phyloP scores from a whole-genome alignment of 2,888 invertebrate species.

The Autographa gamma region DNA sequence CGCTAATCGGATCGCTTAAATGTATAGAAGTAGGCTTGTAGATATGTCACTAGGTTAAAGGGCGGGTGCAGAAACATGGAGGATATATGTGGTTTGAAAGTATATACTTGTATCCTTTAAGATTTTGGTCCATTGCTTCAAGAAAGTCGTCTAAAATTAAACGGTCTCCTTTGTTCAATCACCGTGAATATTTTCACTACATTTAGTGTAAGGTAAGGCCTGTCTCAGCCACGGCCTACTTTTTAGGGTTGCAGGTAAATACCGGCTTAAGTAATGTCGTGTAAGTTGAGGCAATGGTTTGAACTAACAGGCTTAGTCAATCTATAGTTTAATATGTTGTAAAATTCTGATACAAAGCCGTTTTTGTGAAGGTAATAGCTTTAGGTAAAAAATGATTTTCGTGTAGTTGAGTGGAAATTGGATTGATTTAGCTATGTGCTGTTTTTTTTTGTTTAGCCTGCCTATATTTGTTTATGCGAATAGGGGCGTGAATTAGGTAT shows the following conservation, averaged over 20 bases:
- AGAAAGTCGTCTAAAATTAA: not conserved
- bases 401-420: not conserved
- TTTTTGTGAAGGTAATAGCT: not conserved
- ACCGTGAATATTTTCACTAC: conserved; percentile 2
- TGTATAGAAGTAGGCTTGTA: no score
- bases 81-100: no score
- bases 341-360: not conserved
- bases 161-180: not conserved
- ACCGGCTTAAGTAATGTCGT: conserved; percentile 26
- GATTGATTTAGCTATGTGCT: not conserved
- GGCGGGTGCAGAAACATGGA: no score
- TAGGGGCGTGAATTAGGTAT: no score
- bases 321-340: conserved; percentile 12
- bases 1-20: no score
- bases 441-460: not conserved
- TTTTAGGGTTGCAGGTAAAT: conserved; percentile 20
- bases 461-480: not conserved
- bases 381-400: not conserved
- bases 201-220: not conserved
- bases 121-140: no score
- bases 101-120: no score
- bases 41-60: no score
- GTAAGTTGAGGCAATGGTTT: conserved; percentile 23
- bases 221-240: conserved; percentile 9
- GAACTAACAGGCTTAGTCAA: conserved; percentile 30